Conservation (phyloP, 64 coral and sea anemone species). For the Montipora sp. region DNA sequence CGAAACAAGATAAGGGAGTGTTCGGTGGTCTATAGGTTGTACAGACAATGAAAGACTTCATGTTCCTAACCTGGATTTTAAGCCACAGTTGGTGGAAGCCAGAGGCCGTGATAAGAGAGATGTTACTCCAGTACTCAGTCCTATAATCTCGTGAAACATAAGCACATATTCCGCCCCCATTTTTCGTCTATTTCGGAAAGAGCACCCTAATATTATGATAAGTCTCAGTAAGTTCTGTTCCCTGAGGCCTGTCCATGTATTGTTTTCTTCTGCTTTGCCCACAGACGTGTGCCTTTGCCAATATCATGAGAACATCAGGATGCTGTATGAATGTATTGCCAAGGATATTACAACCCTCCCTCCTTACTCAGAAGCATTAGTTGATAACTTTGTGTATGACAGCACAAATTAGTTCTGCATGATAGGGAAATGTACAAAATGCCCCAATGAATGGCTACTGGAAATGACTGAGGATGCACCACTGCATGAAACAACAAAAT, state of each 20-base stretch:
- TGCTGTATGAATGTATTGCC: constrained; percentile 53
- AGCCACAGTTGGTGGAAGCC: no score
- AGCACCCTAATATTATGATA: constrained; percentile 31
- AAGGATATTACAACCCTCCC: constrained; percentile 47
- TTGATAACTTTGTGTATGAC: constrained; percentile 62
- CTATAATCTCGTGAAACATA: no score
- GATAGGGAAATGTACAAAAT: constrained; percentile 53
- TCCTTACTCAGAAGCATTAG: constrained; percentile 20
- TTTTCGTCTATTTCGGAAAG: constrained; percentile 22
- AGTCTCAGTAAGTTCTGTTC: constrained; percentile 65
- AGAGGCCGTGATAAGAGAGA: no score
- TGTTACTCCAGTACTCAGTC: no score
- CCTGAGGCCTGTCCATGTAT: constrained; percentile 55
- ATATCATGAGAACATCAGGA: constrained; percentile 68
- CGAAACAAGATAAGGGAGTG: no score
- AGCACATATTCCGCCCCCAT: no score
- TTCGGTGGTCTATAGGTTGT: no score
- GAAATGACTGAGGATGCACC: constrained; percentile 29
- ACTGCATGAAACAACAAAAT: constrained; percentile 38
- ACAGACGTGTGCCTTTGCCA: constrained; percentile 59
- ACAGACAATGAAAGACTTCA: no score
- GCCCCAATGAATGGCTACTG: constrained; percentile 27
- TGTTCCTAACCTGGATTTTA: no score
- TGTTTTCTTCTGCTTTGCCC: constrained; percentile 29
- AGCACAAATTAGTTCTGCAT: constrained; percentile 45